Percentiles rank a stretch among this genome's conserved stretches.
Conservation (phyloP, 2,888 invertebrate genomes). For the Mythimna loreyi region DNA sequence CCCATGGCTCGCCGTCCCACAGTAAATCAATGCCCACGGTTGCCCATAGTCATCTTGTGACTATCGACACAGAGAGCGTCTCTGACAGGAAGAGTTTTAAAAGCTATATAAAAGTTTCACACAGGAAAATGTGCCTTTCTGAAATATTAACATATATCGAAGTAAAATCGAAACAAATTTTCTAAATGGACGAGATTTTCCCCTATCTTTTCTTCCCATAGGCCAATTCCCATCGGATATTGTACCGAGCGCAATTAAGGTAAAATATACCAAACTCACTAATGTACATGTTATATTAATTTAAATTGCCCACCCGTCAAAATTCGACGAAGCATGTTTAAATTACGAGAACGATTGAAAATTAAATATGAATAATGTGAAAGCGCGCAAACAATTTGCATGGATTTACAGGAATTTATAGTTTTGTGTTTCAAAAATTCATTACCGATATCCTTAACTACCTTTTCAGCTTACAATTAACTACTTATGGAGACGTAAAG, state of each 20-base stretch:
- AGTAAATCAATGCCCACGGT: no score
- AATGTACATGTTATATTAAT: constrained; percentile 78
- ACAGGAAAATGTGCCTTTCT: neutral
- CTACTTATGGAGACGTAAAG: constrained; percentile 13
- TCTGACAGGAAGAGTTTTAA: no score
- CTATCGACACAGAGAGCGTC: no score
- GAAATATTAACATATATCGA: neutral
- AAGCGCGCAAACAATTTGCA: constrained; percentile 35
- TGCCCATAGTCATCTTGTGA: no score
- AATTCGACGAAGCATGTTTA: constrained; percentile 64
- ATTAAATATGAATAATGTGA: constrained; percentile 57
- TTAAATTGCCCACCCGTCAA: constrained; percentile 70
- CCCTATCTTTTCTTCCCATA: neutral
- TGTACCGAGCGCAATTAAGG: neutral
- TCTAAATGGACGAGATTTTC: neutral
- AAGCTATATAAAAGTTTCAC: neutral
- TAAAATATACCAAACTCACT: constrained; percentile 65
- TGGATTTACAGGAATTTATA: constrained; percentile 13
- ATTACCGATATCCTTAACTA: constrained; percentile 21
- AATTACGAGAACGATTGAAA: constrained; percentile 61
- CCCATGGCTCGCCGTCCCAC: no score
- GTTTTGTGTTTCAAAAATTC: constrained; percentile 14
- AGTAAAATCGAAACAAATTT: neutral
- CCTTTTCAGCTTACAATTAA: constrained; percentile 21
- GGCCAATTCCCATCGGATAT: neutral